These are phyloP conservation scores for Aphyosemion australe DNA, from an alignment of 2,113 vertebrate species.

Conservation along the genomic window DNA sequence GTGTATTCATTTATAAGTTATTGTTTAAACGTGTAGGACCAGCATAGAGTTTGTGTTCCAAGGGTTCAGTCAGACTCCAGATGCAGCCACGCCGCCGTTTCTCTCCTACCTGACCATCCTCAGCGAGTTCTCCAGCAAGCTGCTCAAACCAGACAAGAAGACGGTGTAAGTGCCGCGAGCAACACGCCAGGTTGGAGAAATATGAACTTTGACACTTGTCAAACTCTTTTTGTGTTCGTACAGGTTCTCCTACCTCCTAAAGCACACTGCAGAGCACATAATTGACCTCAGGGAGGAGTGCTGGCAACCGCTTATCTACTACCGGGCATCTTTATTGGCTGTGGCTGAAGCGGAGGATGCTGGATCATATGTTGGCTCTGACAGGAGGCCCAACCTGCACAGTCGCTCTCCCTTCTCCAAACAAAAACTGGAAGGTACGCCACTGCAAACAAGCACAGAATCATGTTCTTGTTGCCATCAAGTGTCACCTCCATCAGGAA, in stretches of 20 bases:
- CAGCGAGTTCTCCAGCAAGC: slow-evolving; percentile 90
- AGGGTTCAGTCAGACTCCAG: slow-evolving; percentile 73
- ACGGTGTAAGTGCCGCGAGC: slow-evolving; percentile 82
- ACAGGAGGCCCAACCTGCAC: slow-evolving; percentile 63
- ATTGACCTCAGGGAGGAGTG: slow-evolving; percentile 77
- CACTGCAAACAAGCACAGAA: not conserved
- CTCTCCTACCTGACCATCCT: slow-evolving; percentile 88
- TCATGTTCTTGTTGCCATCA: not conserved
- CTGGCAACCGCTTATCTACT: slow-evolving; percentile 85
- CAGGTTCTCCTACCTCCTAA: slow-evolving; percentile 86
- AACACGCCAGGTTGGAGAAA: not conserved
- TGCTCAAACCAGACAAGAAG: slow-evolving; percentile 91
- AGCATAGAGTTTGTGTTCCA: slow-evolving; percentile 91
- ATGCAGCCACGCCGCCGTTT: slow-evolving; percentile 76
- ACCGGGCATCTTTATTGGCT: slow-evolving; percentile 84
- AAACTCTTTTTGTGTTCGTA: not conserved
- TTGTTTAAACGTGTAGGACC: slow-evolving; percentile 71
- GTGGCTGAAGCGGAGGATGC: slow-evolving; percentile 83
- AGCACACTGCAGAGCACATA: slow-evolving; percentile 76
- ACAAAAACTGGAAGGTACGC: slow-evolving; percentile 79
- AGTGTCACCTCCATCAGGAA: not conserved
- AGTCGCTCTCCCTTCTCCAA: slow-evolving; percentile 72
- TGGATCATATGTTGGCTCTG: slow-evolving; percentile 76
- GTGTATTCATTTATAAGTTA: not conserved
- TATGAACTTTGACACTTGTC: not conserved